Conservation (phyloP, 2,888 invertebrate species). For the Drosophila quinaria region DNA sequence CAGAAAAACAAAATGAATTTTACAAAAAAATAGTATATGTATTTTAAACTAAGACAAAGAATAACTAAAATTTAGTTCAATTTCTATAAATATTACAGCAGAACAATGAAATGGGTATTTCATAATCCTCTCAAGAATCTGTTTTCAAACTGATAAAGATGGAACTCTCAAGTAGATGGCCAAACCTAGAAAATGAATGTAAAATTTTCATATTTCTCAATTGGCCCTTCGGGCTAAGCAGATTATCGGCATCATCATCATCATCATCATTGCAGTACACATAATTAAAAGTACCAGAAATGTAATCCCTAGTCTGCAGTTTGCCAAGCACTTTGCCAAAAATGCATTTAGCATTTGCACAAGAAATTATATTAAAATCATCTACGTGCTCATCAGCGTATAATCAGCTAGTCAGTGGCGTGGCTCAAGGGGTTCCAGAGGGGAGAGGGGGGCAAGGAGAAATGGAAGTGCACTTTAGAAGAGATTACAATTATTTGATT, state of each 20-base stretch:
- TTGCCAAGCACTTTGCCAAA: slow-evolving; percentile 73
- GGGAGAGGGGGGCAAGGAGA: neutral
- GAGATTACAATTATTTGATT: slow-evolving; percentile 81
- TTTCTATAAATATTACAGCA: neutral
- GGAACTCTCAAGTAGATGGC: neutral
- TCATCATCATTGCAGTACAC: slow-evolving; percentile 32
- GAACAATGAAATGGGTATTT: neutral
- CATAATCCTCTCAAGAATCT: neutral
- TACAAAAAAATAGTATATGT: neutral
- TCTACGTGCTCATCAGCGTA: slow-evolving; percentile 77
- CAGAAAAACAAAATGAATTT: neutral
- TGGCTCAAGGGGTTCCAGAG: neutral
- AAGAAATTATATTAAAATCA: slow-evolving; percentile 54
- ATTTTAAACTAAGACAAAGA: neutral
- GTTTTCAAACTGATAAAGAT: neutral
- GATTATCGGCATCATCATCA: slow-evolving; percentile 32
- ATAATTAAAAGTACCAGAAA: slow-evolving; percentile 59
- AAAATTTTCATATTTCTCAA: slow-evolving; percentile 23
- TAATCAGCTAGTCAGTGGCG: slow-evolving; percentile 57
- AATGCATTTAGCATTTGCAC: slow-evolving; percentile 68
- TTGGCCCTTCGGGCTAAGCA: slow-evolving; percentile 42
- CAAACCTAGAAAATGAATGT: slow-evolving; percentile 18
- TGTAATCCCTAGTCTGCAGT: slow-evolving; percentile 57
- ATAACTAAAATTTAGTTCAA: neutral
- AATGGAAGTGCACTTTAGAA: slow-evolving; percentile 67